Evolutionary conservation across 2,797 vertebrate genomes (phyloP), one percentile per base, ranked within the genome.

Genomic region (Leptodactylus fallax): DNA sequence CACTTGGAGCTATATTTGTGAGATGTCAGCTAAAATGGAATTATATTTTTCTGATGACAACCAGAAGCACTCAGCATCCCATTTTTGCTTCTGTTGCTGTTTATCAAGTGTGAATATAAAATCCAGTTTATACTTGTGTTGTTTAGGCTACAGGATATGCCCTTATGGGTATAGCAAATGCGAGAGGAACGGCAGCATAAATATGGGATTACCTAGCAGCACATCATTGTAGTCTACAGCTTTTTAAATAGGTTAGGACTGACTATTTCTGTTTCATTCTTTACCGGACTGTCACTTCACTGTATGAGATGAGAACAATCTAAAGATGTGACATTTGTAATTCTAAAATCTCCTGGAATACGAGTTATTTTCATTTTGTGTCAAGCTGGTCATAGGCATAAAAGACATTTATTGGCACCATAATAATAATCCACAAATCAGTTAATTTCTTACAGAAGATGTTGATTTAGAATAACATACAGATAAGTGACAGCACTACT

Each of bases 1-100:
- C 88, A 89, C 88, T 89, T 83, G 88, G 88, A 89, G 84, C 84
- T 86, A 89, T 89, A 89, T 89, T 89, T 89, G 85, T 83, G 84
- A 89, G 85, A 89, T 89, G 88, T 89, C 88, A 89, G 88, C 88
- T 89, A 89, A 89, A 89, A 89, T 89, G 88, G 88, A 89, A 89
- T 89, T 89, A 89, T 89, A 89, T 89, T 89, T 89, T 89, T 89
- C 85, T 89, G 88, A 89, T 89, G 88, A 89, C 88, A 89, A 86
- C 88, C 85, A 86, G 84, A 83, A 89, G 88, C 88, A 86, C 85
- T 89, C 79, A 45, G 88, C 88, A 89, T 83, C 85, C 84, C 72
- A 89, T 86, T 89, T 89, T 71, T 89, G 88, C 88, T 86, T 89
- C 88, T 89, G 49, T 83, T 86, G 88, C 88, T 89, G 72, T 89